Evolutionary conservation across 2,888 invertebrate species (phyloP).

Genomic region (Timandra comae): DNA sequence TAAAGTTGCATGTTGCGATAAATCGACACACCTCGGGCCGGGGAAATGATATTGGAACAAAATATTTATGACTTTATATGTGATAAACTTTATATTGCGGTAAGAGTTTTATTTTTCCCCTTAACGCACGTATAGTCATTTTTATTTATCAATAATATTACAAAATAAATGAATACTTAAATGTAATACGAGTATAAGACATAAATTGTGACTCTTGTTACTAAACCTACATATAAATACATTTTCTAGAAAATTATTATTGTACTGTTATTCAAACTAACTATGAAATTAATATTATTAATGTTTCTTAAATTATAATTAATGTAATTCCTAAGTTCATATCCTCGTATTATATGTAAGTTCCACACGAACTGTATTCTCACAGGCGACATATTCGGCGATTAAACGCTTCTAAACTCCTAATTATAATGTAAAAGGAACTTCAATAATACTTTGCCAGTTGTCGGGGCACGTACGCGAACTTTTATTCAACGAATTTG

Average conservation of each 20-base stretch:
- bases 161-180: conserved; percentile 9
- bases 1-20: conserved; percentile 37
- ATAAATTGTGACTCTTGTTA: no score
- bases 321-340: no score
- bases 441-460: conserved; percentile 57
- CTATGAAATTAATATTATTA: no score
- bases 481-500: conserved; percentile 65
- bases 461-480: conserved; percentile 58
- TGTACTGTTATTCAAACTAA: no score
- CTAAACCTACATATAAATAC: no score
- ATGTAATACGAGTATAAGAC: conserved; percentile 31
- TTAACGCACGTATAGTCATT: conserved; percentile 46
- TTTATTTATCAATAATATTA: conserved; percentile 37
- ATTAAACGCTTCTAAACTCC: conserved; percentile 51
- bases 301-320: no score
- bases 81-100: conserved; percentile 68
- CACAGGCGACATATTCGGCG: conserved; percentile 40
- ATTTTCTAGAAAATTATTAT: no score
- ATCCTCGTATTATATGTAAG: conserved; percentile 12
- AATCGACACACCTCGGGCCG: conserved; percentile 30
- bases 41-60: conserved; percentile 56
- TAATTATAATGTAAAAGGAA: conserved; percentile 54
- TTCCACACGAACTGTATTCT: conserved; percentile 31
- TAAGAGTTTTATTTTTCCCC: conserved; percentile 63
- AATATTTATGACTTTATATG: conserved; percentile 65